Evolutionary conservation across 2,113 vertebrate species (phyloP), one percentile per base, ranked within the genome.

Genomic region (Paradoxurus hermaphroditus): DNA sequence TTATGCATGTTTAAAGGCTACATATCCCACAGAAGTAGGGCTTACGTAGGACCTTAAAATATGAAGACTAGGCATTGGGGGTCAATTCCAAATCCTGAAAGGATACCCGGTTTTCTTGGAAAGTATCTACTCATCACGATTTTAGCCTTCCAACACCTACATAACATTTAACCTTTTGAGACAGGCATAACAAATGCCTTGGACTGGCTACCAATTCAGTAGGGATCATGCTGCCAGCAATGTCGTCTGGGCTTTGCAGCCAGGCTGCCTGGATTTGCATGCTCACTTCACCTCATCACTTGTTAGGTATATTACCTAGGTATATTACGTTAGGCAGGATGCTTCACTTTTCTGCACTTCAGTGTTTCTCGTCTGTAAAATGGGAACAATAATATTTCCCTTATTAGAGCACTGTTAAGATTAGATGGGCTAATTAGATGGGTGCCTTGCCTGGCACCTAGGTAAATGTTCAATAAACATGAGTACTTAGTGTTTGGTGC

Each of bases 361-460:
- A 81, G 56, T 86, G 72, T 90, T 90, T 93, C 73, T 95, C 51
- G 84, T 51, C 44, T 78, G 23, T 59, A 94, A 96, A 88, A 91
- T 68, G 25, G 46, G 67, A 59, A 73, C 65, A 75, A 39, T 75
- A 92, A 56, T 46, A 70, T 16, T 27, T 56, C 68, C 65, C 39
- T 85, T 91, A 34, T 82, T 90, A 82, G 44, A 34, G 15, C 23
- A 59, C 39, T 62, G 5, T 41, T 13, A 93, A 68, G 36, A 70
- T 70, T 78, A 87, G 70, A 68, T 21, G 56, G 56, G 56, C 56
- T 59, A 59, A 59, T 23, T 25, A 59, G 8, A 59, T 59, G 56
- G 21, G 21, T 59, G 56, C 56, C 3, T 23, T 81, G 59, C 51
- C 79, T 75, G 23, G 27, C 51, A 81, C 11, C 41, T 34, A 27